Evolutionary conservation across 37 sponge, comb jelly and placozoan genomes (phyloP), one percentile per base, ranked within the genome.

Genomic region (Petrosia ficiformis): DNA sequence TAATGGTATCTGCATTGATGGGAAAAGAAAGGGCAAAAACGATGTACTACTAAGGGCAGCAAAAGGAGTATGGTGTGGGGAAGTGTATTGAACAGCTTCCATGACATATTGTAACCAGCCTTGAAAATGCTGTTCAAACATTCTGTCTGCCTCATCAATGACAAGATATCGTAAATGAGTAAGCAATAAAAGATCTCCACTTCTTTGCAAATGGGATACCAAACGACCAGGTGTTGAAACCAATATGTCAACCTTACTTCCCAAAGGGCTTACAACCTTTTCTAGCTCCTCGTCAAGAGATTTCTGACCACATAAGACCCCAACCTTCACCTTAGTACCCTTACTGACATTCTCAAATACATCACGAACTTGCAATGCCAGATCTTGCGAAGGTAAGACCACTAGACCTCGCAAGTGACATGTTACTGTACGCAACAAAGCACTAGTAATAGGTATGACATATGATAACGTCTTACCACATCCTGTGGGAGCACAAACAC

Each of bases 401-500:
- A 96, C 83, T 0, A 96, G 65, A 11, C 86, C 88, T 10, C 94
- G 44, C 26, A 92, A 42, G 65, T 73, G 14, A 6, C 44, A 66
- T 24, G 68, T 68, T 1, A 77, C 77, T 37, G 74, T 39, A 48
- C 54, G 48, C 64, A 77, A 32, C n/a, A 88, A 81, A 24, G 79
- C 86, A 41, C 81, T 38, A 0, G 87, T 67, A 0, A 96, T 84
- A 30, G 97, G 97, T 0, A 96, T 59, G 22, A 90, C 95, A 77
- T 96, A 96, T 52, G 81, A 82, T 22, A 96, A 82, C 0, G 97
- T 96, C 72, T 96, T 96, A 5, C 97, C 97, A 80, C 97, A 94
- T 25, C 97, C 97, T 14, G 97, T 96, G 6, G 97, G 97, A 4
- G 97, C 91, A 68, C 89, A 90, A 19, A 96, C 95, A 57, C 88